Evolutionary conservation across 2,888 invertebrate species (phyloP).

Genomic region (Rhodophaea formosa): DNA sequence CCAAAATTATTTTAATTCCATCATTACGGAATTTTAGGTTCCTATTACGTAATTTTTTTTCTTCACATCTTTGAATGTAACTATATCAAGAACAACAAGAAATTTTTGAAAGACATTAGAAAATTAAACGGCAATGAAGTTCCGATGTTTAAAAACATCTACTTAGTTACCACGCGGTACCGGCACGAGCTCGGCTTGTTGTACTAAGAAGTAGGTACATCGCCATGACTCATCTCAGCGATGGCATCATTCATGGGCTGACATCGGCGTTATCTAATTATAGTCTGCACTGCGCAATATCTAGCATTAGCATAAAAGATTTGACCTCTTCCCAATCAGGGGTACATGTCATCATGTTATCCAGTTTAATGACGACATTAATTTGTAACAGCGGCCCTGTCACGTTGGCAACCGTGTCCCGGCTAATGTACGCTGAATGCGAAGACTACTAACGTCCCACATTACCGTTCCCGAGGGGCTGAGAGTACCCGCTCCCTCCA

Average conservation of each 20-base stretch:
- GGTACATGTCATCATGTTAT: slow-evolving; percentile 31
- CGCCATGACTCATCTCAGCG: slow-evolving; percentile 43
- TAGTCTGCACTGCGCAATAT: slow-evolving; percentile 35
- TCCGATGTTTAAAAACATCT: slow-evolving; percentile 59
- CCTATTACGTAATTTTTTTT: no score
- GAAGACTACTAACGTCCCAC: slow-evolving; percentile 58
- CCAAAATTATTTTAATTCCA: no score
- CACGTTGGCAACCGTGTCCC: slow-evolving; percentile 46
- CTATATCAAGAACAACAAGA: no score
- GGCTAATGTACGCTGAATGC: slow-evolving; percentile 66
- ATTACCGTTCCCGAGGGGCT: slow-evolving; percentile 57
- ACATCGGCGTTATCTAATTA: slow-evolving; percentile 37
- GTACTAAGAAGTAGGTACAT: slow-evolving; percentile 15
- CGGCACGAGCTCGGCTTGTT: not conserved
- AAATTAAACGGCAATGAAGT: no score
- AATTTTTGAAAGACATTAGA: no score
- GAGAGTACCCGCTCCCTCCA: slow-evolving; percentile 30
- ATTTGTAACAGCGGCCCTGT: slow-evolving; percentile 39
- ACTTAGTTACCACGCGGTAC: slow-evolving; percentile 22
- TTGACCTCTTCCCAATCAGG: slow-evolving; percentile 25
- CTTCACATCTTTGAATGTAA: no score
- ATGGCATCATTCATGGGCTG: slow-evolving; percentile 51
- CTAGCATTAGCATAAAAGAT: slow-evolving; percentile 16
- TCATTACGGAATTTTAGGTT: no score
- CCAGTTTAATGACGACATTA: slow-evolving; percentile 41